phyloP scores from a whole-genome alignment of 2,888 invertebrate species.

The Lithodes maja region DNA sequence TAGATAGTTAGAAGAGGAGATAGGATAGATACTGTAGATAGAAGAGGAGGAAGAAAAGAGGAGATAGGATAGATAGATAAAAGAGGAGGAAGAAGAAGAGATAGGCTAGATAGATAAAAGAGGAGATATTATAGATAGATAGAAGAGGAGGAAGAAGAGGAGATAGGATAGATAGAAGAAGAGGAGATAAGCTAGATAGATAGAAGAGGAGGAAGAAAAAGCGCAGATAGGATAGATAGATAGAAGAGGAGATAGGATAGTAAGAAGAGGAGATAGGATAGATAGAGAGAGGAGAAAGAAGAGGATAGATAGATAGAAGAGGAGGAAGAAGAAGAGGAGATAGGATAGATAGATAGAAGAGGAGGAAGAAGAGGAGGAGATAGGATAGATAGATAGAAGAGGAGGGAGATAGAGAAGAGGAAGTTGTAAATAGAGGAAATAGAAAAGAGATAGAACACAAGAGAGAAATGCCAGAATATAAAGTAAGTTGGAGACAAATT shows the following conservation, averaged over 20 bases:
- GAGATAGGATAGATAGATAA: background rate
- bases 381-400: background rate
- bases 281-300: background rate
- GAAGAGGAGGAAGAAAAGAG: background rate
- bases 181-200: background rate
- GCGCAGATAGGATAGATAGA: background rate
- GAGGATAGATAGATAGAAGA: background rate
- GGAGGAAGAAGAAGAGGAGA: background rate
- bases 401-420: background rate
- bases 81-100: background rate
- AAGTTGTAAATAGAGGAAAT: background rate
- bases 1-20: background rate
- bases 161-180: background rate
- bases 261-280: background rate
- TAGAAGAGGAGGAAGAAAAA: background rate
- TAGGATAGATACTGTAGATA: background rate
- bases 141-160: background rate
- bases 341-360: background rate
- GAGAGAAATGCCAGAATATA: background rate
- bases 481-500: background rate
- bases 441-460: background rate
- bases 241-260: background rate
- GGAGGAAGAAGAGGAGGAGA: background rate
- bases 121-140: background rate
- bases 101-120: background rate